These are phyloP conservation scores for Danio jaintianensis DNA, from an alignment of 2,797 vertebrate genomes.

Conservation along the genomic window DNA sequence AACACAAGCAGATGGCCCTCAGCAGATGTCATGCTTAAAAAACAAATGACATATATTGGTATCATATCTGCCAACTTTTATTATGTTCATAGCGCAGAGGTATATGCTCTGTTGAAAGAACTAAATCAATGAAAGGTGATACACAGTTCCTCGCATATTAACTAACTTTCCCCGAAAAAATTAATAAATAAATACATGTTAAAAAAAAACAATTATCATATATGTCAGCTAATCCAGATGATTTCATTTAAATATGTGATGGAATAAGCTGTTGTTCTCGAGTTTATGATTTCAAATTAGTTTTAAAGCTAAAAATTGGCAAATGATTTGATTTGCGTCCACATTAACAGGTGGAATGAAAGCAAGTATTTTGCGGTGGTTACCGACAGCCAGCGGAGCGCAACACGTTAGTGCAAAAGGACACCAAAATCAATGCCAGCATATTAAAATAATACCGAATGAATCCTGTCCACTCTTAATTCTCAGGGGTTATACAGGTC, in stretches of 20 bases:
- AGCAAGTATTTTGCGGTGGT: background rate
- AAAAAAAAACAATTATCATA: background rate
- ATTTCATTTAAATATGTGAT: background rate
- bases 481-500: constrained; percentile 1
- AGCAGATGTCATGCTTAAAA: background rate
- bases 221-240: background rate
- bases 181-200: too few species aligned
- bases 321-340: background rate
- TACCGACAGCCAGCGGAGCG: constrained; percentile 22
- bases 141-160: background rate
- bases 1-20: background rate
- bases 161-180: too few species aligned
- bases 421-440: background rate
- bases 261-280: too few species aligned
- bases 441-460: background rate
- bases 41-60: background rate
- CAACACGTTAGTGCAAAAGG: constrained; percentile 39
- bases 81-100: constrained; percentile 1
- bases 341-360: constrained; percentile 21
- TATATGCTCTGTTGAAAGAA: background rate
- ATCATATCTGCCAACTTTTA: constrained; percentile 22
- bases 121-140: background rate
- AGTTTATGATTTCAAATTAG: background rate
- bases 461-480: background rate
- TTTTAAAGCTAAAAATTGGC: background rate